phyloP scores from a whole-genome alignment of 2,888 invertebrate genomes.

The Pheosia gnoma region DNA sequence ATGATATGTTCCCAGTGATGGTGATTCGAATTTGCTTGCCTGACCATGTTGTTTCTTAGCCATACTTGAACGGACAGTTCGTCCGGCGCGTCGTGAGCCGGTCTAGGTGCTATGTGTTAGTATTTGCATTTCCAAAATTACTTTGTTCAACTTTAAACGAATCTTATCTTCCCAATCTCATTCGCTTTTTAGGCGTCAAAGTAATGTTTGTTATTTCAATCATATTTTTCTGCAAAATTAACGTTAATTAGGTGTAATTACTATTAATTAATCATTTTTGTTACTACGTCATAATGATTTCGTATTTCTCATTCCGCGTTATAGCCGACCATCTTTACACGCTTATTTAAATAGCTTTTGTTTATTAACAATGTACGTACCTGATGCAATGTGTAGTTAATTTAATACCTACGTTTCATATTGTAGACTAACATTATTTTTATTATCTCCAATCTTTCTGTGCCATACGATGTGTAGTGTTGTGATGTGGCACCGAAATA shows the following conservation, averaged over 20 bases:
- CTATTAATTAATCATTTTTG: constrained; percentile 20
- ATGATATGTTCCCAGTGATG: constrained; percentile 46
- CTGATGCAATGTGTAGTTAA: constrained; percentile 72
- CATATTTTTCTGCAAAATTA: constrained; percentile 27
- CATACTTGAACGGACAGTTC: constrained; percentile 47
- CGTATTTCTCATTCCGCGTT: constrained; percentile 63
- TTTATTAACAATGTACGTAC: constrained; percentile 68
- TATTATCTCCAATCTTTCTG: constrained; percentile 51
- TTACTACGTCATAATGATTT: constrained; percentile 25
- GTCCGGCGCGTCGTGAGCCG: constrained; percentile 50
- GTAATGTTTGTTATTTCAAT: constrained; percentile 17
- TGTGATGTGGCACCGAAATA: constrained; percentile 49
- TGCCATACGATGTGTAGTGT: constrained; percentile 55
- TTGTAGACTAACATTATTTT: constrained; percentile 48
- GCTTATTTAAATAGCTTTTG: constrained; percentile 57
- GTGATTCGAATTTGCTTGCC: constrained; percentile 67
- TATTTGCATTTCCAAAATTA: constrained; percentile 44
- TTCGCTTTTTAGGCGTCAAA: constrained; percentile 25
- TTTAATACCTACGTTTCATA: constrained; percentile 55
- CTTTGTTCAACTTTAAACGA: not conserved
- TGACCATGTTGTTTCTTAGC: constrained; percentile 59
- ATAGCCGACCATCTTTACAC: constrained; percentile 49
- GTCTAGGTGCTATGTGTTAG: constrained; percentile 75
- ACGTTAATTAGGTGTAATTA: constrained; percentile 24
- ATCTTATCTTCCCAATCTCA: constrained; percentile 14